Evolutionary conservation across 1,140 invertebrate genomes (phyloP).

Genomic region (Frieseomelitta varia): DNA sequence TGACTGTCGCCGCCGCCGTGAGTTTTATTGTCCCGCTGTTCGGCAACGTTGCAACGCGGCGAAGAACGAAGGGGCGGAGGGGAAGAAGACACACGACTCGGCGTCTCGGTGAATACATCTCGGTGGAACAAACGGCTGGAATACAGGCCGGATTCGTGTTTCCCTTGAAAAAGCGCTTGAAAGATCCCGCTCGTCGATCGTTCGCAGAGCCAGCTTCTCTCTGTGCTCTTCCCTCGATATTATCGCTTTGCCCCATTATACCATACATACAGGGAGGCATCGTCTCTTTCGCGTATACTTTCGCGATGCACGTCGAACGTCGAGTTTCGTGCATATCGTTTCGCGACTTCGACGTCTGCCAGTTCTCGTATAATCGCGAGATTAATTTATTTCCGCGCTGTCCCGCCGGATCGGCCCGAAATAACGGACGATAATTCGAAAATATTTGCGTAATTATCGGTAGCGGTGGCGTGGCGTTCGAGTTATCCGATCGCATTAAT

Average conservation of each 20-base stretch:
- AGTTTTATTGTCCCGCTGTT: conserved; percentile 51
- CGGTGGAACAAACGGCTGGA: conserved; percentile 25
- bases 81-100: background rate
- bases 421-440: conserved; percentile 9
- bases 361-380: background rate
- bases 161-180: background rate
- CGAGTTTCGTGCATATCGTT: background rate
- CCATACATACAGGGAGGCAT: background rate
- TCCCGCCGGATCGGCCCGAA: background rate
- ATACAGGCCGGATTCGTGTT: background rate
- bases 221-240: background rate
- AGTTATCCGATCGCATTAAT: background rate
- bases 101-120: conserved; percentile 22
- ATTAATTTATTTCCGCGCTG: conserved; percentile 7
- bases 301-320: background rate
- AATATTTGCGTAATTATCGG: conserved; percentile 18
- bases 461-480: no score
- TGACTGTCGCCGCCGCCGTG: conserved; percentile 11
- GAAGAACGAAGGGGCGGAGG: conserved; percentile 5
- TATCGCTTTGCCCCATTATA: background rate
- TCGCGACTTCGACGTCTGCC: background rate
- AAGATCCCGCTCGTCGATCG: background rate
- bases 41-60: conserved; percentile 22
- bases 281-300: background rate
- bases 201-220: background rate